phyloP scores from a whole-genome alignment of 2,113 vertebrate species.

The Microcebus lehilahytsara region DNA sequence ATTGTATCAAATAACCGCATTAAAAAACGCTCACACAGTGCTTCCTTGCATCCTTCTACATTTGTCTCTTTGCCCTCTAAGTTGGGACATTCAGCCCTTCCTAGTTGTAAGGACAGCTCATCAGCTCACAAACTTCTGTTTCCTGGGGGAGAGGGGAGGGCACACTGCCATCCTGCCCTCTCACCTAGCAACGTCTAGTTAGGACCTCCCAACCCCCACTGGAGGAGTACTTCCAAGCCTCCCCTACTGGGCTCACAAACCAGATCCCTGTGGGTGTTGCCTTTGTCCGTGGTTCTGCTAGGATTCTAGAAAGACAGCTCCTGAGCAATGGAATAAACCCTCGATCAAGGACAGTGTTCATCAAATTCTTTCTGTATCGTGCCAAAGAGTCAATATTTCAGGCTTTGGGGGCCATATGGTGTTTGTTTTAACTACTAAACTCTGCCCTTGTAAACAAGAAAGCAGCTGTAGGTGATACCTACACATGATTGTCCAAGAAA shows the following conservation, averaged over 20 bases:
- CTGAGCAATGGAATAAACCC: not conserved
- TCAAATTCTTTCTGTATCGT: not conserved
- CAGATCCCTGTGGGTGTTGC: not conserved
- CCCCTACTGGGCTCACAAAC: not conserved
- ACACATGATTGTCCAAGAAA: slow-evolving; percentile 24
- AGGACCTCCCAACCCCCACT: not conserved
- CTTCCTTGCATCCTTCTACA: not conserved
- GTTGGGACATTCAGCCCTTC: rapidly evolving
- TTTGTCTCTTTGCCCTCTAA: not conserved
- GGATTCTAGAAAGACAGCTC: slow-evolving; percentile 3
- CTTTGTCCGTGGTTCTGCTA: not conserved
- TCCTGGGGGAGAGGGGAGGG: not conserved
- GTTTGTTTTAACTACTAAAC: not conserved
- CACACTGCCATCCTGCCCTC: rapidly evolving
- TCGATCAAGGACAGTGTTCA: not conserved
- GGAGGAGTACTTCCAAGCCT: not conserved
- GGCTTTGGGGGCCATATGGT: not conserved
- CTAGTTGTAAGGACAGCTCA: not conserved
- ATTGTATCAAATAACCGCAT: not conserved
- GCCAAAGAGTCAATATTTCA: not conserved
- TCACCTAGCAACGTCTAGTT: not conserved
- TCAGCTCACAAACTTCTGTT: not conserved
- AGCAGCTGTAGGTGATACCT: not conserved
- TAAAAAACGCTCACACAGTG: not conserved
- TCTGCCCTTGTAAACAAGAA: not conserved